Evolutionary conservation across 2,888 invertebrate species (phyloP).

Genomic region (Gibbula magus): DNA sequence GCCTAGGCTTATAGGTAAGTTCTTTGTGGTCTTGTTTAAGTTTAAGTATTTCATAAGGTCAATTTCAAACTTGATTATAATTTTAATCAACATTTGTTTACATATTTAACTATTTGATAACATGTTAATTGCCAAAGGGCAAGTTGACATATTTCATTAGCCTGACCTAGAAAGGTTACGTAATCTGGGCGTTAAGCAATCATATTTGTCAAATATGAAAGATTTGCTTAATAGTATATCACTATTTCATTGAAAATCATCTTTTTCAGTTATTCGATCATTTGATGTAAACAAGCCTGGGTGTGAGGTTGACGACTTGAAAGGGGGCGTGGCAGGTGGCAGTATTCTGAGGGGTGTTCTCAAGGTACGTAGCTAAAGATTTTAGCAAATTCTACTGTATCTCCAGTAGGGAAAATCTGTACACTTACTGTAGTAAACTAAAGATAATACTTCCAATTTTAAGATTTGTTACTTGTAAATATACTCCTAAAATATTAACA

Average conservation of each 20-base stretch:
- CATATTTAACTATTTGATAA: too few relatives aligned
- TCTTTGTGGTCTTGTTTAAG: neutral
- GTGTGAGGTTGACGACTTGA: conserved; percentile 97
- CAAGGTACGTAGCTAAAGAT: conserved; percentile 77
- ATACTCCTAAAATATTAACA: too few relatives aligned
- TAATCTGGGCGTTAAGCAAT: too few relatives aligned
- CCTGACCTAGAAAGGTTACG: too few relatives aligned
- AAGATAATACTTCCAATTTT: too few relatives aligned
- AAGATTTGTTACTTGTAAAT: too few relatives aligned
- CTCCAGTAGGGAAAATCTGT: neutral
- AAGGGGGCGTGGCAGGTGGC: conserved; percentile 99
- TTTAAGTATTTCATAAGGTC: neutral
- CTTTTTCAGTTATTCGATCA: conserved; percentile 80
- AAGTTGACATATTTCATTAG: too few relatives aligned
- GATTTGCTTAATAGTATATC: too few relatives aligned
- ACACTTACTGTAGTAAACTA: neutral
- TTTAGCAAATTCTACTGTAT: neutral
- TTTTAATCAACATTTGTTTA: neutral
- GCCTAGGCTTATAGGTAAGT: conserved; percentile 87
- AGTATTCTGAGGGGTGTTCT: conserved; percentile 97
- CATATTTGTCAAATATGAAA: too few relatives aligned
- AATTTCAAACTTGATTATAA: neutral
- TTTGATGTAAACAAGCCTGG: conserved; percentile 99
- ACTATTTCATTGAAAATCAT: too few relatives aligned
- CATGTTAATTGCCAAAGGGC: too few relatives aligned